phyloP scores from a whole-genome alignment of 2,113 vertebrate species.

The Mungos mungo region DNA sequence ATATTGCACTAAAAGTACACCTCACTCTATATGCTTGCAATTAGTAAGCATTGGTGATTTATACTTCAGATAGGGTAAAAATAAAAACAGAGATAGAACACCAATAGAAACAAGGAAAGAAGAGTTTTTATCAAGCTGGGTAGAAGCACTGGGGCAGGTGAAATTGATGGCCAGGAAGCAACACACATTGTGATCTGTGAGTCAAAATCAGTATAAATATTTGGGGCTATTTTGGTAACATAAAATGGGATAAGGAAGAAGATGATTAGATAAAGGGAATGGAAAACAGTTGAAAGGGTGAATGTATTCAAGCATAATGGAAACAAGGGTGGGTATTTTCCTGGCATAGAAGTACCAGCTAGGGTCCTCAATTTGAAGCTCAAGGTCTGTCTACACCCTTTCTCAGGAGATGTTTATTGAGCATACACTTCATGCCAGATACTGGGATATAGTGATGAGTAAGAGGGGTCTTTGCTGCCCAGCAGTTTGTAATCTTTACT shows the following conservation, averaged over 20 bases:
- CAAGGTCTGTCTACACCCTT: not conserved
- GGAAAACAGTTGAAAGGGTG: not conserved
- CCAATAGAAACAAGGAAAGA: not conserved
- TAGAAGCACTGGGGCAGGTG: not conserved
- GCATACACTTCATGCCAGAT: not conserved
- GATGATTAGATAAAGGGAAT: not conserved
- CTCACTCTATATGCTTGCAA: not conserved
- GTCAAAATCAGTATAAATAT: not conserved
- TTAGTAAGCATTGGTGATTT: not conserved
- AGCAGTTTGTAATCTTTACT: not conserved
- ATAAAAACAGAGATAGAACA: not conserved
- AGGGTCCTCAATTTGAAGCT: not conserved
- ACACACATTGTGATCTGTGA: not conserved
- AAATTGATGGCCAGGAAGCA: not conserved
- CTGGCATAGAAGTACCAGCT: not conserved
- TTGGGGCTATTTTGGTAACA: not conserved
- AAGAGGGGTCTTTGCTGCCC: not conserved
- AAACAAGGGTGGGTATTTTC: not conserved
- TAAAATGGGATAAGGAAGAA: not conserved
- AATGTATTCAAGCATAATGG: not conserved
- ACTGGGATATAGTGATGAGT: not conserved
- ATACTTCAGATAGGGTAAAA: not conserved
- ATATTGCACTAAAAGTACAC: not conserved
- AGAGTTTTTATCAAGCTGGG: not conserved
- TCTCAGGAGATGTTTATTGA: not conserved